Base-by-base conservation (phyloP, 2,113 vertebrate genomes). In the Strix aluco region DNA sequence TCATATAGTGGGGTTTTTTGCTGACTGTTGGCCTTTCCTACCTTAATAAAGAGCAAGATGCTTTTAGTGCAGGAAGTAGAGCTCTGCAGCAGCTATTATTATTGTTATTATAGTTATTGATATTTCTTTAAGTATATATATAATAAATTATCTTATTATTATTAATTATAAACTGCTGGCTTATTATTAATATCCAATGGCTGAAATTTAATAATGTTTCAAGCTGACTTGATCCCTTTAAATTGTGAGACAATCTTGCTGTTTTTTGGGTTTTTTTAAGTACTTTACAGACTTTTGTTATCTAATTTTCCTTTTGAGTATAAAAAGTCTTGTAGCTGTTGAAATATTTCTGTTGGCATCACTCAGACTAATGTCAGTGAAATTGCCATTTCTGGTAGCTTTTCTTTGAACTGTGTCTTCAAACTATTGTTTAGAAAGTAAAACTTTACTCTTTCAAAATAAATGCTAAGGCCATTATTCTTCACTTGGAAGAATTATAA, bases 211-310 rank as follows among this genome's bases (percentile, higher is more conserved):
- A 21, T 58, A 32, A 27, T 62, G 11, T 90, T 69, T 93, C 38
- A 75, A 81, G 94, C 69, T 97, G 95, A 93, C 88, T 93, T 49
- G 90, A 44, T 27, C 77, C 47, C 82, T 95, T 96, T 70, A 44
- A 81, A 36, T 59, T 66, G 14, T 71, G 34, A 47, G 20, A 55
- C 26, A 38, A 66, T 83, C 25, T 47, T 71, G 10, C 20, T 85
- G 6, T 15, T 46, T 19, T 0, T 1, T 26, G 3, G 5, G 10
- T 26, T 46, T 46, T 72, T 67, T 36, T 9, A 71, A 67, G 26
- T 81, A 34, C 17, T 94, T 94, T 81, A 20, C 32, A 80, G 25
- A 63, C n/a, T 84, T 65, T 57, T 83, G 59, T 25, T 88, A 55
- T 21, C 17, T 86, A 18, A 26, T 63, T 59, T 75, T 87, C 18